phyloP scores from a whole-genome alignment of 2,797 vertebrate genomes.

The Meda fulgida region DNA sequence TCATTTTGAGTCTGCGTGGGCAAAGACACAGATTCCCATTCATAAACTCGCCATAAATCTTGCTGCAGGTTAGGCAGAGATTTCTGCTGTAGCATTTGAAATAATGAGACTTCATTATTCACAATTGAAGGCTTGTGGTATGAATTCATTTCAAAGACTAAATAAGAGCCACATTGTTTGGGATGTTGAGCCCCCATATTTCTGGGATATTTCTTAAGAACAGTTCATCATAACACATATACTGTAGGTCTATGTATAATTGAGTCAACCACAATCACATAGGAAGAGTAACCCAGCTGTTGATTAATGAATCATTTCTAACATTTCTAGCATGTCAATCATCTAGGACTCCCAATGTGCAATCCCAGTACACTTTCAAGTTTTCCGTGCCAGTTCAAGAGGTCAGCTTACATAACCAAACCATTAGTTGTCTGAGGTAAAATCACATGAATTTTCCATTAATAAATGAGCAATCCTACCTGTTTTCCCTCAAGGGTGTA shows the following conservation, averaged over 20 bases:
- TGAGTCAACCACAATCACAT: not conserved
- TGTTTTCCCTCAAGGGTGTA: slow-evolving; percentile 96
- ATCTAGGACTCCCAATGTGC: not conserved
- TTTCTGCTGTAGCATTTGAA: slow-evolving; percentile 22
- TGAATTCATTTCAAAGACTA: slow-evolving; percentile 8
- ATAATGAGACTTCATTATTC: slow-evolving; percentile 33
- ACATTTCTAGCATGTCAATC: not conserved
- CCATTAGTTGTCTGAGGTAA: not conserved
- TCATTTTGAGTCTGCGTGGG: slow-evolving; percentile 64
- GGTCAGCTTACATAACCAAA: not conserved
- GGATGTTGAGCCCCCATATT: not conserved
- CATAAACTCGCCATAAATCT: slow-evolving; percentile 58
- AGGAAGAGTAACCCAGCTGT: not conserved
- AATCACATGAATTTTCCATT: slow-evolving; percentile 3
- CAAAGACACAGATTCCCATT: slow-evolving; percentile 69
- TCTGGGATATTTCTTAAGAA: not conserved
- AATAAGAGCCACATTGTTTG: slow-evolving; percentile 15
- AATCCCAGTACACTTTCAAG: not conserved
- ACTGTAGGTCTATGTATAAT: not conserved
- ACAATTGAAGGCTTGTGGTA: slow-evolving; percentile 8
- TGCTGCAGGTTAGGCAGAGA: slow-evolving; percentile 9
- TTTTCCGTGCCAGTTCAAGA: not conserved
- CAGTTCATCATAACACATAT: not conserved
- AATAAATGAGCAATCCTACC: slow-evolving; percentile 75
- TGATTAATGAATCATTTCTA: not conserved